Percentiles rank a stretch among this genome's conserved stretches.
phyloP scores from a whole-genome alignment of 1,140 invertebrate genomes.

The Atta colombica region DNA sequence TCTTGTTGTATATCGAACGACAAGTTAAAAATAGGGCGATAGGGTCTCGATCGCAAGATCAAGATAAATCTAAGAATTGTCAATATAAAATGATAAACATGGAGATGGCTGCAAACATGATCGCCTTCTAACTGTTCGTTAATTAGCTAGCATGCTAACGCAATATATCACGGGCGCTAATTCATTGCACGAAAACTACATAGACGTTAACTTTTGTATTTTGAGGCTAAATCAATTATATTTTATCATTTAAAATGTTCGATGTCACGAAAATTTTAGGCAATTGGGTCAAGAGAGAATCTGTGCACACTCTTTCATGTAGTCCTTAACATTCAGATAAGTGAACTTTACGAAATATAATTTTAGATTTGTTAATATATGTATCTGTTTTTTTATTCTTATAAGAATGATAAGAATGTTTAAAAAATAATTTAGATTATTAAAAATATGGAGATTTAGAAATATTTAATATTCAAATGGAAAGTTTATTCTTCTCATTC shows the following conservation, averaged over 20 bases:
- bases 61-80: not conserved
- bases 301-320: not conserved
- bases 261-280: not conserved
- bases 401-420: not conserved
- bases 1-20: conserved; percentile 47
- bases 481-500: not conserved
- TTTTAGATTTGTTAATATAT: not conserved
- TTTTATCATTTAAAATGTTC: conserved; percentile 2
- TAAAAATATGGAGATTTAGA: not conserved
- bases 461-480: not conserved
- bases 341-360: not conserved
- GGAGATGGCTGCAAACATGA: not conserved
- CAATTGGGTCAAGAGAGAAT: not conserved
- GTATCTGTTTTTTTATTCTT: not conserved
- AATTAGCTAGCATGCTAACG: conserved; percentile 10
- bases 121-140: conserved; percentile 12
- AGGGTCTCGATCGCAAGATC: conserved; percentile 17
- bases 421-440: not conserved
- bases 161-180: not conserved
- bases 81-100: conserved; percentile 1
- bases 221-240: not conserved
- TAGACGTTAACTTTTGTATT: conserved; percentile 15
- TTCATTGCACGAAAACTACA: not conserved
- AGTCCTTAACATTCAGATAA: not conserved
- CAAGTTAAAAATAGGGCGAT: conserved; percentile 48